Evolutionary conservation across 2,113 vertebrate species (phyloP).

Genomic region (Antigone vipio): DNA sequence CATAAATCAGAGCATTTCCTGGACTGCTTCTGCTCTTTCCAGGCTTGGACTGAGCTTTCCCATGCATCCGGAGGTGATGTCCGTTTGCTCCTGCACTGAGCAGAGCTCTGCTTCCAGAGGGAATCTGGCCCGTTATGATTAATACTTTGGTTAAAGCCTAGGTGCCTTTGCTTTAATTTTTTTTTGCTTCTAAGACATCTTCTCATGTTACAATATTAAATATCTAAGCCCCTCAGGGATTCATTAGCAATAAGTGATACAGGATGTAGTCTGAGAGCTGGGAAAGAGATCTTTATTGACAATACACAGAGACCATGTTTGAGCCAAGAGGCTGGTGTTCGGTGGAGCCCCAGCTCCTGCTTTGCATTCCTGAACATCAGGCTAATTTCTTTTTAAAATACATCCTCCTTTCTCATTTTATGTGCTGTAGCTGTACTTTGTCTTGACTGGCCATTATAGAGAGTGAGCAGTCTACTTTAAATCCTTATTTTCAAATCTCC

Average conservation of each 20-base stretch:
- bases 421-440: background rate
- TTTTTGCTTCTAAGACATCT: background rate
- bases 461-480: background rate
- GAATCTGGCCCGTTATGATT: background rate
- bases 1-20: background rate
- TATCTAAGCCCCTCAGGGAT: background rate
- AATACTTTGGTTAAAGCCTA: conserved; percentile 7
- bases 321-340: background rate
- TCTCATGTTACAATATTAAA: conserved; percentile 23
- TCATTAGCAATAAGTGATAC: conserved; percentile 30
- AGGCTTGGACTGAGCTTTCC: background rate
- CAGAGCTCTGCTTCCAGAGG: background rate
- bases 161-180: background rate
- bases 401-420: background rate
- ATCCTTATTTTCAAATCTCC: background rate
- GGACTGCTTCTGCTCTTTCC: background rate
- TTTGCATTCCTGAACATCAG: background rate
- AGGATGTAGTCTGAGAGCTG: background rate
- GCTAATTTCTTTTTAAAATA: background rate
- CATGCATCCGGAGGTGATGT: background rate
- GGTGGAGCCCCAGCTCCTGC: background rate
- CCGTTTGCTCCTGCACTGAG: background rate
- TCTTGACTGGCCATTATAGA: background rate
- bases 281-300: background rate
- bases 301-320: background rate